These are phyloP conservation scores for Drosophila mayaguana DNA, from an alignment of 2,888 invertebrate genomes.

Conservation along the genomic window DNA sequence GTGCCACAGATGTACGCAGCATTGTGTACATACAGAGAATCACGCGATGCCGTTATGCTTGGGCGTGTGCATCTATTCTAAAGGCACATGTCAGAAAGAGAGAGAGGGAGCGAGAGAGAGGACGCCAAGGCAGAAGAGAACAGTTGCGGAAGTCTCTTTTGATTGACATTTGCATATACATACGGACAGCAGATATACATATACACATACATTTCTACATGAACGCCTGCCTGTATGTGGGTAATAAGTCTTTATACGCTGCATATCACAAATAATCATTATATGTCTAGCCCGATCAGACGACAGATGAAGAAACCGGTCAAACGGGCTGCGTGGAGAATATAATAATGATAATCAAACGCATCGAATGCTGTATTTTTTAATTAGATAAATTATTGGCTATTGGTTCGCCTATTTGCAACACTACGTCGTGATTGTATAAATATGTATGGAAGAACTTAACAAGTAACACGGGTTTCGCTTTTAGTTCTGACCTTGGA, in stretches of 20 bases:
- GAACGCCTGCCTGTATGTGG: slow-evolving; percentile 23
- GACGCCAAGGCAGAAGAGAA: slow-evolving; percentile 30
- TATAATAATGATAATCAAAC: slow-evolving; percentile 23
- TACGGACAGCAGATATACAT: background rate
- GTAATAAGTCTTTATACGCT: background rate
- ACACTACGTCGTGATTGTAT: slow-evolving; percentile 21
- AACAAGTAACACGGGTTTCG: slow-evolving; percentile 22
- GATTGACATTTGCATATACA: slow-evolving; percentile 33
- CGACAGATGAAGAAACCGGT: slow-evolving; percentile 38
- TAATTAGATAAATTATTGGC: slow-evolving; percentile 31
- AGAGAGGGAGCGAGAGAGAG: background rate
- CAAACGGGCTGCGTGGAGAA: slow-evolving; percentile 15
- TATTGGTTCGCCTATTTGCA: slow-evolving; percentile 6
- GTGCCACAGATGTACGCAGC: slow-evolving; percentile 11
- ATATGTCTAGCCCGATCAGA: slow-evolving; percentile 17
- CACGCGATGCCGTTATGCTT: slow-evolving; percentile 58
- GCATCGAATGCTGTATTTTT: too few species aligned
- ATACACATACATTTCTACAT: background rate
- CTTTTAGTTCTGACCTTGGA: slow-evolving; percentile 61
- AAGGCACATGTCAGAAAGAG: background rate
- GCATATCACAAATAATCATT: slow-evolving; percentile 18
- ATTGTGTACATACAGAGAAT: slow-evolving; percentile 54
- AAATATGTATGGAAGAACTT: slow-evolving; percentile 14
- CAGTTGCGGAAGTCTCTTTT: slow-evolving; percentile 54
- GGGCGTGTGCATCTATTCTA: slow-evolving; percentile 58